Evolutionary conservation across 2,797 vertebrate species (phyloP).

Genomic region (Tragelaphus eurycerus): DNA sequence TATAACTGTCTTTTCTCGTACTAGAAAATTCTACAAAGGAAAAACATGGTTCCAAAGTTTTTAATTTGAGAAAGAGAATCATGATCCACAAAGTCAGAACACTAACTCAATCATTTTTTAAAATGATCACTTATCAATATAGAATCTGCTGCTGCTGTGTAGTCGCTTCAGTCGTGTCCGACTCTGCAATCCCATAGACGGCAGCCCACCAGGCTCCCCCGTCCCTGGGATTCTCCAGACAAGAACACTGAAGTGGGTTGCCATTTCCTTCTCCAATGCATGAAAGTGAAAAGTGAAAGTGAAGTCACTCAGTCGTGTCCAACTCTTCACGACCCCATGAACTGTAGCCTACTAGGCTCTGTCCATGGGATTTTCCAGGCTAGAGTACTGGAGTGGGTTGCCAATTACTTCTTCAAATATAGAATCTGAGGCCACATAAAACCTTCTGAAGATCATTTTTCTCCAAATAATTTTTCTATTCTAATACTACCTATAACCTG

Average conservation of each 20-base stretch:
- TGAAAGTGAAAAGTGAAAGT: no score
- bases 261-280: no score
- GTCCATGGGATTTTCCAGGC: no score
- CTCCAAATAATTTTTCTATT: neutral
- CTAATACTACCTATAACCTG: neutral
- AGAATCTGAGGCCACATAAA: neutral
- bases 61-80: neutral
- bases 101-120: neutral
- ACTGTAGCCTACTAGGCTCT: no score
- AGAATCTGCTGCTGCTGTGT: neutral
- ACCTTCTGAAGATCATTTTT: neutral
- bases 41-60: neutral
- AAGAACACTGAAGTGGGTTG: no score
- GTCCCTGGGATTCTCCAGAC: no score
- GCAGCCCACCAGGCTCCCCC: no score
- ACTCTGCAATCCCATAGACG: no score
- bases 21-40: neutral
- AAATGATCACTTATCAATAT: neutral
- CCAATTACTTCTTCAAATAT: neutral
- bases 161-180: rapidly evolving
- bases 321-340: rapidly evolving
- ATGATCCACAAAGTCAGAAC: neutral
- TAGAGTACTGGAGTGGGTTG: no score
- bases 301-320: no score
- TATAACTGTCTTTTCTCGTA: neutral